These are phyloP conservation scores for Pseudococcus longispinus DNA, from an alignment of 2,888 invertebrate genomes.

Conservation along the genomic window DNA sequence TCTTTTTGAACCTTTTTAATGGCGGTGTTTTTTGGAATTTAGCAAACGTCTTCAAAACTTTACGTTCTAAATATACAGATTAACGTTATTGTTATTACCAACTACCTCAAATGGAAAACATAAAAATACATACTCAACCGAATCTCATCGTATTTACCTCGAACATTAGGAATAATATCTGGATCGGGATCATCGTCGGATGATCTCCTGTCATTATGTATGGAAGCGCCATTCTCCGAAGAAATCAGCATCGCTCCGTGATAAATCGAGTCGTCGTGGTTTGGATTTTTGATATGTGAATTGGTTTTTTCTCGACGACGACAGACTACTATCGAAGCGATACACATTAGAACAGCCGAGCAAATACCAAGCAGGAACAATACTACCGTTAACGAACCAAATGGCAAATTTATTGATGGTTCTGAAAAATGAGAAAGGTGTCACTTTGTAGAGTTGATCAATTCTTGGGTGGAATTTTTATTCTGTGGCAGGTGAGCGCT, in stretches of 20 bases:
- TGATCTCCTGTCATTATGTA: conserved; percentile 59
- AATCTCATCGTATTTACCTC: conserved; percentile 69
- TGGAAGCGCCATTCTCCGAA: conserved; percentile 64
- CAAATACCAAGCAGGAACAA: conserved; percentile 42
- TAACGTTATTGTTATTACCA: background rate
- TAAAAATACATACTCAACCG: background rate
- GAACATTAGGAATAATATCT: conserved; percentile 86
- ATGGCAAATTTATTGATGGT: conserved; percentile 38
- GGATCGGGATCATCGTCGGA: conserved; percentile 77
- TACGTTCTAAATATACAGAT: conserved; percentile 63
- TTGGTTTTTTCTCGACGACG: conserved; percentile 63
- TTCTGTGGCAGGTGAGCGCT: too few species aligned
- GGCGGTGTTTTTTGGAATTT: conserved; percentile 68
- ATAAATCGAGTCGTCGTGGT: conserved; percentile 35
- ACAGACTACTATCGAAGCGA: conserved; percentile 78
- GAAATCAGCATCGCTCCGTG: conserved; percentile 61
- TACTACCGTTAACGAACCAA: conserved; percentile 36
- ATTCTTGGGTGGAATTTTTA: too few species aligned
- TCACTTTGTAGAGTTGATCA: background rate
- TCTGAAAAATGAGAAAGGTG: conserved; percentile 26
- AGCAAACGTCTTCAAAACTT: conserved; percentile 66
- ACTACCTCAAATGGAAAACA: background rate
- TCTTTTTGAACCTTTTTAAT: conserved; percentile 64
- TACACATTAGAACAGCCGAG: conserved; percentile 74
- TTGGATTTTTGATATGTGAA: conserved; percentile 44